Percentiles rank a stretch among this genome's conserved stretches.
Evolutionary conservation across 2,797 vertebrate species (phyloP).

Genomic region (Pteronotus mesoamericanus): DNA sequence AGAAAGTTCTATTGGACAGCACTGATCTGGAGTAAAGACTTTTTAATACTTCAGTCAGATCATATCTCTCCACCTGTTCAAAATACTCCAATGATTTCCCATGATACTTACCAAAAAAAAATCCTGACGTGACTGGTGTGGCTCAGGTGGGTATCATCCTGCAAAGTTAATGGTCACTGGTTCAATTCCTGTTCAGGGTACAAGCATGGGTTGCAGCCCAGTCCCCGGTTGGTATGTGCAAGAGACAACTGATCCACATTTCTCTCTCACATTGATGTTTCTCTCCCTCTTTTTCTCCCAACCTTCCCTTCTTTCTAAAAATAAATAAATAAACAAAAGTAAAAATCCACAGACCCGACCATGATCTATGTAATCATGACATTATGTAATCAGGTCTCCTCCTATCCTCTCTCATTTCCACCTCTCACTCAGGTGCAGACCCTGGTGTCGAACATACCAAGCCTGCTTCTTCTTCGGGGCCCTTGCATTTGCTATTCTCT

Average conservation of each 20-base stretch:
- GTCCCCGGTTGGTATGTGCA: neutral
- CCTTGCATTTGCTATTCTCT: neutral
- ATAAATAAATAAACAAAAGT: neutral
- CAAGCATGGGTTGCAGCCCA: neutral
- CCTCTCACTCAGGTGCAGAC: neutral
- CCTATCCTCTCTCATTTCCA: neutral
- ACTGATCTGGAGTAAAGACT: neutral
- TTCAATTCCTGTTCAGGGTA: neutral
- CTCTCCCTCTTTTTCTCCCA: neutral
- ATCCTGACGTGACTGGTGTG: neutral
- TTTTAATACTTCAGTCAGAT: neutral
- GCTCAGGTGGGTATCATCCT: neutral
- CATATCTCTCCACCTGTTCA: neutral
- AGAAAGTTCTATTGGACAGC: neutral
- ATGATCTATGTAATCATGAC: neutral
- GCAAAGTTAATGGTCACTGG: neutral
- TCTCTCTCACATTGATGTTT: neutral
- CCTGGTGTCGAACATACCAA: neutral
- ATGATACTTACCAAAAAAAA: neutral
- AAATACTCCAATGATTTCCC: neutral
- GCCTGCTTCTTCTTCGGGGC: neutral
- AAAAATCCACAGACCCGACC: neutral
- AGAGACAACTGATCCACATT: neutral
- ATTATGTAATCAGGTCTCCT: neutral
- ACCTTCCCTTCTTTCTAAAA: neutral